Conservation (phyloP, 2,113 vertebrate species). For the Macquaria ambigua region DNA sequence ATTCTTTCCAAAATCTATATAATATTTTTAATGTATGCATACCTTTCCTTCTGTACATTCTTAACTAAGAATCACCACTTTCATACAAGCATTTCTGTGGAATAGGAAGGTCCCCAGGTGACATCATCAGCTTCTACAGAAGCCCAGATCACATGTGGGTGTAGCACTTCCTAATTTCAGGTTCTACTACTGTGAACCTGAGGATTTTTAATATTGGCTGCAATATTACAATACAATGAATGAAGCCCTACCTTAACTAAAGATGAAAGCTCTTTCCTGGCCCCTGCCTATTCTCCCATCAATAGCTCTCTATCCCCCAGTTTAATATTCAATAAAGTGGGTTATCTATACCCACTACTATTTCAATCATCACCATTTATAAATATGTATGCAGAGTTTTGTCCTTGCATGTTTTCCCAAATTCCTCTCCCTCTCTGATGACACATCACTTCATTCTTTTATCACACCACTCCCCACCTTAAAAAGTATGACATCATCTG, state of each 20-base stretch:
- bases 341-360: no score
- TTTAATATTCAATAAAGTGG: background rate
- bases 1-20: no score
- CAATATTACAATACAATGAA: background rate
- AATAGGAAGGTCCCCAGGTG: background rate
- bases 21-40: background rate
- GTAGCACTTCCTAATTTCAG: conserved; percentile 34
- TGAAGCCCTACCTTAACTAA: no score
- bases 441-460: background rate
- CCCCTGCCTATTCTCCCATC: background rate
- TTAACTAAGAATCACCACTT: background rate
- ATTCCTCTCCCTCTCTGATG: background rate
- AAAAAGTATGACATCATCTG: background rate
- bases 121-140: background rate
- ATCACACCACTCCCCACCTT: background rate
- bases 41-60: background rate
- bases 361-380: background rate
- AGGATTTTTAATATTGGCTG: background rate
- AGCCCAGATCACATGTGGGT: background rate
- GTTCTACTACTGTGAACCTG: background rate
- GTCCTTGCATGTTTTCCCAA: background rate
- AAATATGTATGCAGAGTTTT: background rate
- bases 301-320: no score
- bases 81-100: background rate
- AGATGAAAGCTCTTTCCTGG: background rate